Evolutionary conservation across 2,797 vertebrate species (phyloP).

Genomic region (Thripadectes ignobilis): DNA sequence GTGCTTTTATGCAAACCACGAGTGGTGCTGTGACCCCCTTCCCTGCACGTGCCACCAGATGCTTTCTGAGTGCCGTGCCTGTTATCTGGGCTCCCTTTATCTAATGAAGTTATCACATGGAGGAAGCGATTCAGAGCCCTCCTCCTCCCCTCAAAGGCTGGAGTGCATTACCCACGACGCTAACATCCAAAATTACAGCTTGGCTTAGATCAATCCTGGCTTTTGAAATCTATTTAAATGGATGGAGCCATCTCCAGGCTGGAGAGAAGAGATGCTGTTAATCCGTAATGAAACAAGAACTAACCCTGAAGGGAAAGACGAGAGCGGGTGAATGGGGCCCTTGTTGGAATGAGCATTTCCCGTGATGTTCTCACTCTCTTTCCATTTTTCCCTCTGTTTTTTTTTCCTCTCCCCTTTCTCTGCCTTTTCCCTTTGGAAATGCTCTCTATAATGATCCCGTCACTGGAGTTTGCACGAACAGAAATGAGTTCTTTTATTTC

Average conservation of each 20-base stretch:
- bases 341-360: conserved; percentile 48
- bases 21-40: neutral
- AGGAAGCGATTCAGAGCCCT: conserved; percentile 35
- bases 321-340: conserved; percentile 11
- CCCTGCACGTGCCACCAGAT: neutral
- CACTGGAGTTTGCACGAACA: neutral
- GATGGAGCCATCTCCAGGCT: conserved; percentile 1
- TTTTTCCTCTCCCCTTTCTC: neutral
- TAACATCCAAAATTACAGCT: conserved; percentile 6
- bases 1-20: neutral
- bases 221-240: conserved; percentile 58
- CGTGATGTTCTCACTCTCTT: conserved; percentile 29
- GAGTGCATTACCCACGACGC: conserved; percentile 13
- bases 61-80: neutral
- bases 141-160: neutral
- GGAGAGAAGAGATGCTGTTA: conserved; percentile 42
- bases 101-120: conserved; percentile 11
- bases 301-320: conserved; percentile 51
- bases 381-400: conserved; percentile 30
- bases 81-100: neutral
- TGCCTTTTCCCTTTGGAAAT: conserved; percentile 23
- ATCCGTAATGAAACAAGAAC: conserved; percentile 59
- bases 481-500: conserved; percentile 31
- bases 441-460: neutral
- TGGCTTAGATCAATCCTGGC: neutral